Conservation (phyloP, 2,113 vertebrate genomes). For the Arvicanthis niloticus region DNA sequence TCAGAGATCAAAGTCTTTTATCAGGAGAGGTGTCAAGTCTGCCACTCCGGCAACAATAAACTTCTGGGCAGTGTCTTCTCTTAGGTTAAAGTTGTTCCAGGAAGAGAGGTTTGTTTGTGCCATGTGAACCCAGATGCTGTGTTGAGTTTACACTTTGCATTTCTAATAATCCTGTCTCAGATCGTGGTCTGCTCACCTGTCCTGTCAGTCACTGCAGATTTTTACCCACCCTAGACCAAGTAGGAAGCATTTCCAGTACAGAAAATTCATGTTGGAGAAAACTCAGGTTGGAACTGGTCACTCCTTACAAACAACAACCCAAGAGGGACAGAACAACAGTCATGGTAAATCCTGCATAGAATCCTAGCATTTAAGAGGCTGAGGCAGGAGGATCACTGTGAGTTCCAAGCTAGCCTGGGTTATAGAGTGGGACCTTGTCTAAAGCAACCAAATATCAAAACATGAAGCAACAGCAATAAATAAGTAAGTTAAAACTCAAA, state of each 20-base stretch:
- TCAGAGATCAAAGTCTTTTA: constrained; percentile 77
- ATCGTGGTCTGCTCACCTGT: not conserved
- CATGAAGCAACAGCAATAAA: not conserved
- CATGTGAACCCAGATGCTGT: constrained; percentile 5
- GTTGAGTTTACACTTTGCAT: constrained; percentile 29
- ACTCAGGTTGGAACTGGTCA: not conserved
- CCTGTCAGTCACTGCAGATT: not conserved
- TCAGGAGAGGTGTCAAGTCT: constrained; percentile 64
- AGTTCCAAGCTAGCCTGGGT: not conserved
- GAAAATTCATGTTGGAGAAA: constrained; percentile 28
- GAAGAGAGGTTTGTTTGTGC: constrained; percentile 73
- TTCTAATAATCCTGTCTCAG: not conserved
- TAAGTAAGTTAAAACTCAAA: not conserved
- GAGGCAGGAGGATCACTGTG: not conserved
- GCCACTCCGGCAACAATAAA: constrained; percentile 63
- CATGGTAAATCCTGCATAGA: not conserved
- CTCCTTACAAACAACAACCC: not conserved
- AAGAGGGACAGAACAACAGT: not conserved
- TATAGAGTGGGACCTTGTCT: not conserved
- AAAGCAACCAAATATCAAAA: not conserved
- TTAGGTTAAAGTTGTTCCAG: constrained; percentile 73
- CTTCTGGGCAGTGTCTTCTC: constrained; percentile 67
- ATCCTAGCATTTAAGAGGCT: not conserved
- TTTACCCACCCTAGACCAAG: not conserved
- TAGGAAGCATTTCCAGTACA: not conserved